phyloP scores from a whole-genome alignment of 2,797 vertebrate species.

The Spondyliosoma cantharus region DNA sequence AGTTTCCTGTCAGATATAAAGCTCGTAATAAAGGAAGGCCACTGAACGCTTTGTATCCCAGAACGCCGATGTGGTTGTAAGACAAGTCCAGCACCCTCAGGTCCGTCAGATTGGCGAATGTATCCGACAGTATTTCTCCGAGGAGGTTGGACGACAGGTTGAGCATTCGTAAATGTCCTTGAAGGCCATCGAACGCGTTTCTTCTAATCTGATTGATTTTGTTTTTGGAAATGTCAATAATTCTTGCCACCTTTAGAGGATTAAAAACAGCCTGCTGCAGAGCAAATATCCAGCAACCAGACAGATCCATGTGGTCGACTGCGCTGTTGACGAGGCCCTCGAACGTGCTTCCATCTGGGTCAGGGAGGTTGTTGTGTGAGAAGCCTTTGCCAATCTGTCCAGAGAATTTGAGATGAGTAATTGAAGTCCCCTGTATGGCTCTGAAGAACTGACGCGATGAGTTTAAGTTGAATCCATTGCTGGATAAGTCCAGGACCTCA shows the following conservation, averaged over 20 bases:
- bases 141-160: constrained; percentile 89
- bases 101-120: constrained; percentile 75
- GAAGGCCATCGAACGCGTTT: constrained; percentile 87
- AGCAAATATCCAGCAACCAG: constrained; percentile 78
- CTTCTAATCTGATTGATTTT: constrained; percentile 84
- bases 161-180: constrained; percentile 79
- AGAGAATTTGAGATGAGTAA: constrained; percentile 71
- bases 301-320: constrained; percentile 80
- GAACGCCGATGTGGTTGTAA: constrained; percentile 87
- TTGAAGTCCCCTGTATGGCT: constrained; percentile 82
- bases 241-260: constrained; percentile 66
- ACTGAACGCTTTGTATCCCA: constrained; percentile 80
- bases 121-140: constrained; percentile 80
- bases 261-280: constrained; percentile 81
- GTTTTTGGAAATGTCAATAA: constrained; percentile 84
- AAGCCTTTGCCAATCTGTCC: constrained; percentile 82
- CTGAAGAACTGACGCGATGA: constrained; percentile 68
- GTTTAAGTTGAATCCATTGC: constrained; percentile 68
- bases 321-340: constrained; percentile 81
- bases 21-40: constrained; percentile 74
- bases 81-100: constrained; percentile 86
- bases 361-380: constrained; percentile 79
- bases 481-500: constrained; percentile 77
- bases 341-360: constrained; percentile 86
- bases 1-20: constrained; percentile 87